phyloP scores from a whole-genome alignment of 1,140 invertebrate species.

The Leptopilina boulardi region DNA sequence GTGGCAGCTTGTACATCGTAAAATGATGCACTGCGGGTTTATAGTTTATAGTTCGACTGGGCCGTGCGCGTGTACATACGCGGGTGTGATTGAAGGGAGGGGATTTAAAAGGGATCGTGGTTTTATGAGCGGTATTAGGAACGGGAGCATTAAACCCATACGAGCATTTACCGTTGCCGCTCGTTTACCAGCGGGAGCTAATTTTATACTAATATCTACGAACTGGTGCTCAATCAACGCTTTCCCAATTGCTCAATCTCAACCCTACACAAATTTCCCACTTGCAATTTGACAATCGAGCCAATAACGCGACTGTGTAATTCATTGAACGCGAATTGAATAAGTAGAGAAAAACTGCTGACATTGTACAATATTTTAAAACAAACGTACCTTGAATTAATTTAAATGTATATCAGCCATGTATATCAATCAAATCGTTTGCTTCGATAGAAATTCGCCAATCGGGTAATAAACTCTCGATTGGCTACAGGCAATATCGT shows the following conservation, averaged over 20 bases:
- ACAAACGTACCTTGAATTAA: too few species aligned
- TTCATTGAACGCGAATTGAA: neutral
- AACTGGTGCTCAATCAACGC: slow-evolving; percentile 24
- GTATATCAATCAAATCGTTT: neutral
- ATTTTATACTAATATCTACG: slow-evolving; percentile 53
- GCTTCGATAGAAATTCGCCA: neutral
- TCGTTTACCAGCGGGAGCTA: slow-evolving; percentile 41
- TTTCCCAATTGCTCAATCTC: slow-evolving; percentile 9
- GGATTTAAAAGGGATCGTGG: slow-evolving; percentile 69
- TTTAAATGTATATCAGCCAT: neutral
- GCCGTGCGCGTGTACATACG: slow-evolving; percentile 40
- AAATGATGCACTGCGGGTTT: slow-evolving; percentile 69
- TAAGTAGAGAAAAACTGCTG: neutral
- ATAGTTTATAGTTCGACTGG: slow-evolving; percentile 69
- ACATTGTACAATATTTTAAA: too few species aligned
- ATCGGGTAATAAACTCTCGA: slow-evolving; percentile 9
- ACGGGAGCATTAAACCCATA: slow-evolving; percentile 55
- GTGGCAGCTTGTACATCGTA: slow-evolving; percentile 68
- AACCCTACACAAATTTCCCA: neutral
- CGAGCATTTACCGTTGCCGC: slow-evolving; percentile 46
- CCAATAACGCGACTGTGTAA: neutral
- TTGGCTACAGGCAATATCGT: slow-evolving; percentile 50
- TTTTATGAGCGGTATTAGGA: slow-evolving; percentile 67
- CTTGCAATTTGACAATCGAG: neutral
- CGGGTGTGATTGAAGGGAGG: slow-evolving; percentile 58